phyloP scores from a whole-genome alignment of 2,888 invertebrate species.

The Rhamnusium bicolor region DNA sequence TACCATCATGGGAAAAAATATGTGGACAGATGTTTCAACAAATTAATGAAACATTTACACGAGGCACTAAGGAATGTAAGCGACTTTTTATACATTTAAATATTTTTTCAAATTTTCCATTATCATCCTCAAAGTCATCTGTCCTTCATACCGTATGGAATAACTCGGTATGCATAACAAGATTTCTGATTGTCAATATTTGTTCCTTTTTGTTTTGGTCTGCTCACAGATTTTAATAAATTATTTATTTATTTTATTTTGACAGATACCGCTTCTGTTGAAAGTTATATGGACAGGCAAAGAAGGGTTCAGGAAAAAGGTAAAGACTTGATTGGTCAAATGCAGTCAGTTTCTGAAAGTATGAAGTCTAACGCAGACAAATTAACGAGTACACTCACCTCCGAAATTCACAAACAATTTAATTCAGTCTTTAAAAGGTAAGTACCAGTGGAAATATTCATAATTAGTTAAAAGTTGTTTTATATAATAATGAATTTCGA shows the following conservation, averaged over 20 bases:
- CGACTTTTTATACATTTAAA: constrained; percentile 44
- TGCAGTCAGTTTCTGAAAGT: constrained; percentile 68
- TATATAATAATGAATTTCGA: no score
- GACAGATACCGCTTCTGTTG: constrained; percentile 69
- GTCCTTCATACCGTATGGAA: no score
- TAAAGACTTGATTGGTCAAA: constrained; percentile 68
- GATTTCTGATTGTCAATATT: no score
- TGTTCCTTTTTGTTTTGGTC: not conserved
- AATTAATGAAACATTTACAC: constrained; percentile 89
- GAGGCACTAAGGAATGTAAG: constrained; percentile 93
- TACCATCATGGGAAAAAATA: constrained; percentile 91
- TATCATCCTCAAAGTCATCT: no score
- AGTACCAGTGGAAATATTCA: no score
- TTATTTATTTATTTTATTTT: no score
- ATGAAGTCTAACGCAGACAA: constrained; percentile 67
- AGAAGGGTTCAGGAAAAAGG: constrained; percentile 69
- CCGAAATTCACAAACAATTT: constrained; percentile 68
- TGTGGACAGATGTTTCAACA: constrained; percentile 91
- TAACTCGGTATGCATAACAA: no score
- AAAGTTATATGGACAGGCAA: constrained; percentile 70
- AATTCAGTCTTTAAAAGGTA: constrained; percentile 66
- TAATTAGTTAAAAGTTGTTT: no score
- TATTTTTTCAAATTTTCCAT: no score
- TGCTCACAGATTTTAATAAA: no score
- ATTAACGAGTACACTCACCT: constrained; percentile 60